A percentile compares a stretch with the other conserved stretches of the same genome.
Conservation (phyloP, 2,113 vertebrate genomes). For the Psittacara wagleri region DNA sequence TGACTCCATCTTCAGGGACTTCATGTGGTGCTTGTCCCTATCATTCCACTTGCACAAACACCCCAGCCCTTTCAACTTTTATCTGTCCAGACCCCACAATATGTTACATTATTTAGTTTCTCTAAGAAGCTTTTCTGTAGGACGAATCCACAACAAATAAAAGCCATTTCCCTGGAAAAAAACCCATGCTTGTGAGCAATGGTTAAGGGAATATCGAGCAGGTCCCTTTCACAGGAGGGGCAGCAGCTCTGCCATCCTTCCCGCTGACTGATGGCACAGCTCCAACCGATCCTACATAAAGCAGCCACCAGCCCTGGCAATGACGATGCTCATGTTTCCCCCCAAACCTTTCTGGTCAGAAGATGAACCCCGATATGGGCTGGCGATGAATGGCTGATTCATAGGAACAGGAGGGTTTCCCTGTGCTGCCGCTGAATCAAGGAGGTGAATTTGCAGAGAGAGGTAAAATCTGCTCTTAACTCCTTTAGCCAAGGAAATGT, state of each 20-base stretch:
- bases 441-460: neutral
- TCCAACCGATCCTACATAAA: neutral
- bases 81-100: slow-evolving; percentile 2
- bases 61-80: neutral
- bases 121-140: neutral
- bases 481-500: neutral
- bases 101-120: slow-evolving; percentile 15
- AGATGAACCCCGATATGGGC: fast-evolving
- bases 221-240: neutral
- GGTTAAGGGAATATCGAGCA: neutral
- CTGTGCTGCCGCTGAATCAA: neutral
- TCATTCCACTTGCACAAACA: neutral
- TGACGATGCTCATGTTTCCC: neutral
- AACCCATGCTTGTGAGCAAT: neutral
- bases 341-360: neutral
- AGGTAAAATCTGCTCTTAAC: neutral
- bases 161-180: neutral
- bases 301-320: neutral
- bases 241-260: slow-evolving; percentile 1
- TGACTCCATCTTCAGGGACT: neutral
- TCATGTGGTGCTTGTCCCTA: neutral
- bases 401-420: neutral
- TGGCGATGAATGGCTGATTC: neutral
- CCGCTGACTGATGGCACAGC: neutral
- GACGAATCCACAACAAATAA: slow-evolving; percentile 33